Evolutionary conservation across 2,113 vertebrate species (phyloP).

Genomic region (Malurus alboscapulatus): DNA sequence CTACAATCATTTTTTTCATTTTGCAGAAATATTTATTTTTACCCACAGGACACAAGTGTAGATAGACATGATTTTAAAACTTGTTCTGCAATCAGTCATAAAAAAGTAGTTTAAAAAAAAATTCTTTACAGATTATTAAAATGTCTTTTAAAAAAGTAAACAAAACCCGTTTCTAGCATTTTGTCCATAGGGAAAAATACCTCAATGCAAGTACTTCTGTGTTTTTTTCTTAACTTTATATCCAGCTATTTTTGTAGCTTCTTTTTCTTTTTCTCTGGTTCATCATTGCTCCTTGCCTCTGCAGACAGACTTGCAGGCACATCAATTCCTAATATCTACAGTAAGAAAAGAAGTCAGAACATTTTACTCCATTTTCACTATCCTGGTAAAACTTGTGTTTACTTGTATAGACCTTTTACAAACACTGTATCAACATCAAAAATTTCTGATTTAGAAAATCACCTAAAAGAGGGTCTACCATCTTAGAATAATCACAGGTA

Average conservation of each 20-base stretch:
- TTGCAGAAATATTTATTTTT: conserved; percentile 29
- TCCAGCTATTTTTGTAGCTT: conserved; percentile 77
- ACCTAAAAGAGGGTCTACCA: neutral
- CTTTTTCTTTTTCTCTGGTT: conserved; percentile 84
- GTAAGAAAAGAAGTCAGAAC: neutral
- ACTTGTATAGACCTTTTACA: neutral
- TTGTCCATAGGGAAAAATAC: neutral
- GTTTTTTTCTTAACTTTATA: neutral
- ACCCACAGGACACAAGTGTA: neutral
- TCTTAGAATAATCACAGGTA: neutral
- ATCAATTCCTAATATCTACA: conserved; percentile 82
- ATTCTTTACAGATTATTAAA: conserved; percentile 54
- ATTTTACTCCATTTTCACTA: neutral
- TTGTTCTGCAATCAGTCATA: neutral
- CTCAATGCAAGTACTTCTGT: neutral
- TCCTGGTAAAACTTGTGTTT: neutral
- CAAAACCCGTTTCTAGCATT: neutral
- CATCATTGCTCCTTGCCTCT: conserved; percentile 38
- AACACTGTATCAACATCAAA: neutral
- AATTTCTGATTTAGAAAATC: neutral
- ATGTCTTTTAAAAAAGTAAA: conserved; percentile 47
- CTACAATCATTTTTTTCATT: neutral
- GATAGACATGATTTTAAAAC: neutral
- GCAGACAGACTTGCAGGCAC: neutral
- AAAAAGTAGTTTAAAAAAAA: neutral